Base-by-base conservation (phyloP, 2,113 vertebrate species). In the Bubalus kerabau region DNA sequence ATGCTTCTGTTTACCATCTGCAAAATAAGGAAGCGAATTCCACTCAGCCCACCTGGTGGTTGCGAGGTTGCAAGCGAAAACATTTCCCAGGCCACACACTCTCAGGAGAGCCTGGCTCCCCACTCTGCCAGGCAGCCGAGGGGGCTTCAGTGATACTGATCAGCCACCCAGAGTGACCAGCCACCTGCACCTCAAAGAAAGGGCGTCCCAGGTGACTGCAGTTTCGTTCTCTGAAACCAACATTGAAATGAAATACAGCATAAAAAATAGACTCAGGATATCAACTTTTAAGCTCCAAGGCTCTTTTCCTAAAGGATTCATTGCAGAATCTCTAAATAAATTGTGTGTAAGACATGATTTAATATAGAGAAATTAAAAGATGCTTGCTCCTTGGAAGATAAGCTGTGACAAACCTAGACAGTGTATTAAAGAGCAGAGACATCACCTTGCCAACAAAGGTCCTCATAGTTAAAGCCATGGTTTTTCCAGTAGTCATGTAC, bases 251-350 rank as follows among this genome's bases (percentile, higher is more conserved):
- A 56, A 87, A 40, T 56, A 74, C 21, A 32, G 54, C 57, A n/a
- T 64, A 57, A 71, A 89, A 92, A 48, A 74, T 30, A 78, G 67
- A 23, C 48, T 57, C 46, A 21, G 23, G 50, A 62, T 14, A 90
- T 80, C 30, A 74, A 62, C 74, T 86, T 23, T 95, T 94, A 76
- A 83, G 46, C 71, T 80, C 80, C 60, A 95, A 93, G 67, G n/a
- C 43, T 74, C 57, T 95, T 91, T 93, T 91, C 89, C 82, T 92
- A 52, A 64, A 95, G 64, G 76, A 94, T 40, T 91, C 60, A 81
- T 26, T 87, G 89, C 30, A 95, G 84, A 71, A 83, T 94, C 60
- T 87, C 97, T 95, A 92, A 92, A 94, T 94, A 89, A 91, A 91
- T 91, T 71, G 23, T 13, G 28, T 28, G 16, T 57, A 87, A 28